Base-by-base conservation (phyloP, 2,888 invertebrate genomes). In the Clunio marinus region DNA sequence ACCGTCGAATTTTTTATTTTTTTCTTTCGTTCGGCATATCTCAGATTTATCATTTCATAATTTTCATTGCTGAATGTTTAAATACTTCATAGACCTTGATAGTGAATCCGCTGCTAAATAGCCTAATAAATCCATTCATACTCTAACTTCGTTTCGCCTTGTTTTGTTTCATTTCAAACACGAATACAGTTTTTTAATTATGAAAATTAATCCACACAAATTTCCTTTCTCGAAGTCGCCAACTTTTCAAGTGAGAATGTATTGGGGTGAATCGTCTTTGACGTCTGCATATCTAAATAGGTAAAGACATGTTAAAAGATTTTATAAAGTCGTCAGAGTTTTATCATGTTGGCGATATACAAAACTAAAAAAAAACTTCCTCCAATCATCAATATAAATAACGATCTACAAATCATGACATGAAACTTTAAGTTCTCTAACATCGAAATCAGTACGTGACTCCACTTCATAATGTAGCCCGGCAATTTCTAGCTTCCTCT, bases 131-230 rank as follows among this genome's bases (percentile, higher is more conserved):
- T 7, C 10, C 10, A 32, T 32, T 32, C 5, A 7, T 32, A 7
- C 10, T 32, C 10, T 32, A 7, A n/a, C 15, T 45, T 13, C 45
- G 3, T 15, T 32, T n/a, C 15, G 15, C 32, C 22, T 55, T 58
- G 15, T 17, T n/a, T 41, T 62, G 22, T 35, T n/a, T 46, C 10
- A 20, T 2, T 4, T 15, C 28, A 17, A 65, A 46, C 28, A 65
- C 25, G 45, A 65, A 65, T 65, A 46, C n/a, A 65, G 28, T 46
- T 65, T 62, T 65, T 65, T 65, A 46, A 65, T 35, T 59, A 35
- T 32, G 22, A 35, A 59, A 59, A 59, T 65, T 46, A 65, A 65
- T 45, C 62, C 28, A 35, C 32, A 59, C 28, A 65, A 65, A 65
- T 65, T 65, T 65, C 63, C 37, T 46, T 46, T 63, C 27, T 62